These are phyloP conservation scores for Excalfactoria chinensis DNA, from an alignment of 2,113 vertebrate species.

Conservation along the genomic window DNA sequence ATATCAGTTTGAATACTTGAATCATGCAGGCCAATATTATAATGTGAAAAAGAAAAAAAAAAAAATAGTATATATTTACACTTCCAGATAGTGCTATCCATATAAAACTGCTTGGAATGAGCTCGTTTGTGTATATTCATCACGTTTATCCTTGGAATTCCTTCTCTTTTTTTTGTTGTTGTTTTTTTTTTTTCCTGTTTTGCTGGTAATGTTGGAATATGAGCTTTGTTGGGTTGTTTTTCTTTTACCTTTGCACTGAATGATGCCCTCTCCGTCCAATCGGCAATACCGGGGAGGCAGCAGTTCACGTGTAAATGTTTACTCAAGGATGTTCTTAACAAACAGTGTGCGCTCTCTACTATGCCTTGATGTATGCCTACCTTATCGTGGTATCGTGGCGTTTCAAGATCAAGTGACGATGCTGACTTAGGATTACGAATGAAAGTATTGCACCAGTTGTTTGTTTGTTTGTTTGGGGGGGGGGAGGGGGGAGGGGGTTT, in stretches of 20 bases:
- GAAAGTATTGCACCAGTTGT: slow-evolving; percentile 95
- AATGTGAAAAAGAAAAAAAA: slow-evolving; percentile 96
- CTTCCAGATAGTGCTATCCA: slow-evolving; percentile 97
- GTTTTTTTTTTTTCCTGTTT: slow-evolving; percentile 82
- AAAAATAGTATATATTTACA: slow-evolving; percentile 93
- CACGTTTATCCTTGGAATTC: slow-evolving; percentile 89
- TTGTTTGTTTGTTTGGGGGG: no score
- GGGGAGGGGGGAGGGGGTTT: no score
- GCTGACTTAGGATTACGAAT: slow-evolving; percentile 90
- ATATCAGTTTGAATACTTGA: slow-evolving; percentile 99
- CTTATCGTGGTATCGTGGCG: slow-evolving; percentile 92
- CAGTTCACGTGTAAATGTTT: slow-evolving; percentile 96
- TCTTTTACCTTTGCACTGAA: slow-evolving; percentile 95
- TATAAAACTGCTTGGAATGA: slow-evolving; percentile 88
- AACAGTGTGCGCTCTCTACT: slow-evolving; percentile 88
- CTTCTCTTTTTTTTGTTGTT: slow-evolving; percentile 81
- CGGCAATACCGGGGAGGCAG: slow-evolving; percentile 88
- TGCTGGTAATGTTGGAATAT: slow-evolving; percentile 92
- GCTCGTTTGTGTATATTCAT: slow-evolving; percentile 90
- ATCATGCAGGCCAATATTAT: slow-evolving; percentile 99
- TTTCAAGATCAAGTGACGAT: slow-evolving; percentile 87
- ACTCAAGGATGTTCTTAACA: slow-evolving; percentile 94
- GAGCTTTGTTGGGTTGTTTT: slow-evolving; percentile 80
- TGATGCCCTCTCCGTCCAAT: slow-evolving; percentile 88
- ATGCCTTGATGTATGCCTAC: slow-evolving; percentile 96